Evolutionary conservation across 1,140 invertebrate genomes (phyloP), one percentile per base, ranked within the genome.

Genomic region (Drosophila rufa): DNA sequence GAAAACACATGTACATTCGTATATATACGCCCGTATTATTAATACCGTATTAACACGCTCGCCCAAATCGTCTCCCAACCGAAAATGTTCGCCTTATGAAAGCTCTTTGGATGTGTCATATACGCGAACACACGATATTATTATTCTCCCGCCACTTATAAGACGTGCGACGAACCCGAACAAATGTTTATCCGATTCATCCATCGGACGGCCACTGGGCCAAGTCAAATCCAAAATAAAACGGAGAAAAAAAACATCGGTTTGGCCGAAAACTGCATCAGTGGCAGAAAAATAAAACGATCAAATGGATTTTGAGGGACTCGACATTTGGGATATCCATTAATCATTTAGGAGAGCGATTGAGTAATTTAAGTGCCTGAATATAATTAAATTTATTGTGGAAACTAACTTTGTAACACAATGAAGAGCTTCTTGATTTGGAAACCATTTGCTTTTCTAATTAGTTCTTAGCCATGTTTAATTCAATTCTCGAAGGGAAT

Each of bases 41-140:
- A 90, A 89, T 89, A 82, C 78, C 70, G 64, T 81, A 89, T 89
- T 90, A 90, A 67, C 85, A 89, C 84, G 84, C 76, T 83, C 51
- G 47, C 53, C 79, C 62, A 65, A 75, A 69, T 51, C 66, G 59
- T 50, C 40, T 45, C 22, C 58, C 57, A 46, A 50, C 38, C 48
- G 33, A 47, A 62, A 40, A 56, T 64, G 70, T 86, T 74, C 70
- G 66, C 73, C 50, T 79, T 66, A 70, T 60, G 71, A 82, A 86
- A 86, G 75, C 75, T 77, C 70, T 58, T 56, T 74, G 64, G 59
- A 90, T 89, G 84, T 89, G 84, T 89, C 84, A 89, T 84, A 79
- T 60, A 71, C 40, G 38, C 42, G 11, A 48, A 65, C 61, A 30
- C 25, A 42, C 15, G 33, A 40, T 55, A n/a, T 42, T 42, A 55